A percentile compares a stretch with the other conserved stretches of the same genome.
phyloP scores from a whole-genome alignment of 1,140 invertebrate genomes.

The Sitophilus oryzae region DNA sequence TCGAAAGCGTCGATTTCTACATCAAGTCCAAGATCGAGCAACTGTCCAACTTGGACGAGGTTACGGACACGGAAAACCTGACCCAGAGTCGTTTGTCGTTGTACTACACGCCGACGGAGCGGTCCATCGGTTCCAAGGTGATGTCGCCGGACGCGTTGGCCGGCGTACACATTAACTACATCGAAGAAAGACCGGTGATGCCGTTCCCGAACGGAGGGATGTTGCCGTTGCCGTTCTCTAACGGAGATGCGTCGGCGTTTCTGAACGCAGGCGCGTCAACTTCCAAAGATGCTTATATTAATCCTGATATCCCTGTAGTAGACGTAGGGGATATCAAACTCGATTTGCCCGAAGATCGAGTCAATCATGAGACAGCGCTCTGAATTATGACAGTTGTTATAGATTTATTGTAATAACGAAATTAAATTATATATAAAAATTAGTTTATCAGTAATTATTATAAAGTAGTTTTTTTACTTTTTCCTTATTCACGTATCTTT shows the following conservation, averaged over 20 bases:
- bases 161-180: conserved; percentile 40
- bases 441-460: not conserved
- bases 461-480: no score
- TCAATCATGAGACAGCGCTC: not conserved
- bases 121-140: conserved; percentile 37
- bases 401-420: not conserved
- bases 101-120: conserved; percentile 74
- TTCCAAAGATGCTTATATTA: conserved; percentile 17
- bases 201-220: conserved; percentile 22
- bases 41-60: conserved; percentile 41
- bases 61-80: conserved; percentile 45
- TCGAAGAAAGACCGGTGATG: conserved; percentile 30
- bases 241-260: no score
- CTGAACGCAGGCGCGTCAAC: no score
- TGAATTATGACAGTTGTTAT: conserved; percentile 2
- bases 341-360: not conserved
- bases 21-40: conserved; percentile 59
- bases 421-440: not conserved
- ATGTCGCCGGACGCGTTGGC: conserved; percentile 30
- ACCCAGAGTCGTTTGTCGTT: conserved; percentile 61
- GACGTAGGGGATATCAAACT: conserved; percentile 1
- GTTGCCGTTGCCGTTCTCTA: conserved; percentile 22
- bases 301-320: conserved; percentile 6
- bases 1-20: conserved; percentile 56
- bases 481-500: no score